These are phyloP conservation scores for Hypsibius dujardini DNA, from an alignment of 1,140 invertebrate species.

Conservation along the genomic window DNA sequence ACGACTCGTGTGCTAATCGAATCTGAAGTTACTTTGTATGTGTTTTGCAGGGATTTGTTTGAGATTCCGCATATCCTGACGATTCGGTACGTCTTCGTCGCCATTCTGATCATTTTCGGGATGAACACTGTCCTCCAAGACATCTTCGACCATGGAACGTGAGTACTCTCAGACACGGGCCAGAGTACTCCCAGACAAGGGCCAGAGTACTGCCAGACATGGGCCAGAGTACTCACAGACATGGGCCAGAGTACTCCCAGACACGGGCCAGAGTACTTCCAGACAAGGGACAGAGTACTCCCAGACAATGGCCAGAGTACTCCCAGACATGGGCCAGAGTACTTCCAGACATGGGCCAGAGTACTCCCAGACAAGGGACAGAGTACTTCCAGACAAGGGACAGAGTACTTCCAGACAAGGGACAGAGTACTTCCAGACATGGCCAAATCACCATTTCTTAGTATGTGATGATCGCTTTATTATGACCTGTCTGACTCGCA, in stretches of 20 bases:
- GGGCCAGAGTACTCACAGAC: slow-evolving; percentile 15
- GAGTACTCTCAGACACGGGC: slow-evolving; percentile 32
- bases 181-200: slow-evolving; percentile 22
- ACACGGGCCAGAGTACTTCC: background rate
- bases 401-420: background rate
- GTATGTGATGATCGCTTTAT: slow-evolving; percentile 19
- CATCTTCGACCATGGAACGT: slow-evolving; percentile 52
- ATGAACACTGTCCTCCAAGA: slow-evolving; percentile 53
- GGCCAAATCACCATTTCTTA: slow-evolving; percentile 17
- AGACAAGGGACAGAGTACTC: background rate
- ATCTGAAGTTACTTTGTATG: slow-evolving; percentile 19
- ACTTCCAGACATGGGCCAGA: background rate
- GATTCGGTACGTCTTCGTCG: slow-evolving; percentile 65
- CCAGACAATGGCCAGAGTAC: slow-evolving; percentile 22
- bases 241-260: background rate
- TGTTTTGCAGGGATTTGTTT: slow-evolving; percentile 47
- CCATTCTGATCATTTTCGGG: slow-evolving; percentile 53
- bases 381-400: background rate
- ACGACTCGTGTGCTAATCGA: background rate
- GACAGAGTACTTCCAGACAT: slow-evolving; percentile 6
- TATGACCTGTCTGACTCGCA: too few relatives aligned
- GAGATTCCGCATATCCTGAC: slow-evolving; percentile 58
- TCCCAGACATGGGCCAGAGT: slow-evolving; percentile 19
- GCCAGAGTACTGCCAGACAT: background rate
- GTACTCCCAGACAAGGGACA: background rate